Evolutionary conservation across 30 jellyfish, hydroid and myxozoan genomes (phyloP), one percentile per base, ranked within the genome.

Genomic region (Morbakka virulenta): DNA sequence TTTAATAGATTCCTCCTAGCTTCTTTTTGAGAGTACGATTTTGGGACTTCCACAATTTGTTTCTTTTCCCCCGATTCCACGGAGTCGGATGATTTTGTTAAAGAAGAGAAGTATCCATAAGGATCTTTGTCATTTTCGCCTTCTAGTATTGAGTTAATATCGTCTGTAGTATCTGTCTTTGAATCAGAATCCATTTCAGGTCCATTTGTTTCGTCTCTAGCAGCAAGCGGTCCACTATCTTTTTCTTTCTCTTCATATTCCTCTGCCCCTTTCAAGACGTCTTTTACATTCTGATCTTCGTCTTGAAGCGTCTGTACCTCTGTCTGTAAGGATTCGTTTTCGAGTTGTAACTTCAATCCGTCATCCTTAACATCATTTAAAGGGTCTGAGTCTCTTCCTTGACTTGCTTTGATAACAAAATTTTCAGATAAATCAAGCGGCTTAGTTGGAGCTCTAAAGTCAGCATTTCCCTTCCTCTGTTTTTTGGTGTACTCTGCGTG

Each of bases 241-340:
- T 57, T 63, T n/a, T 34, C 70, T 12, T 81, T 35, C 26, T 51
- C 31, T n/a, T 68, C 85, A 6, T 50, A 83, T 64, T 34, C 64
- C 77, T 65, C 83, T 0, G 95, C 82, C 1, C 95, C 95, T 34
- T 83, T 84, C 30, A 83, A 76, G 21, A 83, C 95, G 28, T 61
- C 74, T 63, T 76, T 86, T 48, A 86, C 88, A 50, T 76, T 86
- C 6, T 69, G 52, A 50, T 86, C 96, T 52, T 86, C 96, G 24
- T 86, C 96, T 35, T 86, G 89, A 28, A 86, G 76, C 52, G 96
- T 88, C 53, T 76, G 70, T 26, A 86, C 87, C 35, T 86, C 78
- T 83, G 82, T 86, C 52, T 76, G 67, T 78, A 86, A 64, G 3
- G 96, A 88, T 63, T 86, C 96, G 28, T 86, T 86, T 20, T 86